Conservation (phyloP, 2,888 invertebrate genomes). For the Julus scanicus region DNA sequence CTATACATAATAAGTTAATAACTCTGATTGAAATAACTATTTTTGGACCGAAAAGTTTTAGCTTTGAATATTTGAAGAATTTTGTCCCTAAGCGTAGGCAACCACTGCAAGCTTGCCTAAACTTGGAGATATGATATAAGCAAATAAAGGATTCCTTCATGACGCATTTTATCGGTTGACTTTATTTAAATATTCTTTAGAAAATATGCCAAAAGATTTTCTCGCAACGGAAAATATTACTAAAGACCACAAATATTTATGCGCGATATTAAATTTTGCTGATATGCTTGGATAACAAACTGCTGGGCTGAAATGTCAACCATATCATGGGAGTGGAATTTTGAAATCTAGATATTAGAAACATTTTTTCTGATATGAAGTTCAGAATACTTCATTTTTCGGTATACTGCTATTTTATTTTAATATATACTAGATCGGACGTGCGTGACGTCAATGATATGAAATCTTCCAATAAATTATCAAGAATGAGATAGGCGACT, state of each 20-base stretch:
- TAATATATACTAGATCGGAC: background rate
- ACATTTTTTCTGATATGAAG: background rate
- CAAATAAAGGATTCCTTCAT: background rate
- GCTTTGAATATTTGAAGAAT: background rate
- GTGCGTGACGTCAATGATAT: background rate
- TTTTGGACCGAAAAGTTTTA: too few species aligned
- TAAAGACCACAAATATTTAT: slow-evolving; percentile 20
- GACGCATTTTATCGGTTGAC: background rate
- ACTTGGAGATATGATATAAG: background rate
- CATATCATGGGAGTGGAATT: background rate
- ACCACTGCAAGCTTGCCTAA: background rate
- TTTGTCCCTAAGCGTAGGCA: background rate
- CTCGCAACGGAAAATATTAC: background rate
- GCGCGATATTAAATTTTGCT: background rate
- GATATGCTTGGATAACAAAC: background rate
- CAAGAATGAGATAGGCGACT: background rate
- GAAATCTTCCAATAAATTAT: background rate
- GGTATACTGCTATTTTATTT: background rate
- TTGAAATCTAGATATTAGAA: background rate
- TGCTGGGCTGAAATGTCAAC: background rate
- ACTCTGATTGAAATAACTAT: too few species aligned
- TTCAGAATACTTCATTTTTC: too few species aligned
- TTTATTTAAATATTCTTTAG: background rate
- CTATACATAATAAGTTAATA: too few species aligned
- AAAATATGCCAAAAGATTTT: background rate